Evolutionary conservation across 2,113 vertebrate species (phyloP).

Genomic region (Diglossa brunneiventris): DNA sequence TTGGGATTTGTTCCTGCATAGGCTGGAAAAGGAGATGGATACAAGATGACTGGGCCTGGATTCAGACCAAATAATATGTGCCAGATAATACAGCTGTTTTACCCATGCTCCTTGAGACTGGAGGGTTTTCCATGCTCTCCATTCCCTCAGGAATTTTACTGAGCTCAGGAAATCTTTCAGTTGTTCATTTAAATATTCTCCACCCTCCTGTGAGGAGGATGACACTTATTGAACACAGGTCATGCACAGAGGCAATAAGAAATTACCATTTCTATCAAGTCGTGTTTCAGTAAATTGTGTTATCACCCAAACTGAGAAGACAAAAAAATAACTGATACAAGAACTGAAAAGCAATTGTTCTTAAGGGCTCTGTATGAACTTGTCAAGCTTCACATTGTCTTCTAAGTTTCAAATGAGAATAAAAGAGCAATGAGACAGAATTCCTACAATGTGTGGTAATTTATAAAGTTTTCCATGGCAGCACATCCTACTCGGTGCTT

Average conservation of each 20-base stretch:
- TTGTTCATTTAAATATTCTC: not conserved
- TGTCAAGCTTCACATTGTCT: not conserved
- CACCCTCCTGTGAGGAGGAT: not conserved
- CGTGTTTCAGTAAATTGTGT: not conserved
- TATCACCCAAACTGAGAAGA: not conserved
- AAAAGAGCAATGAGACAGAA: not conserved
- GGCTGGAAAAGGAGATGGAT: not conserved
- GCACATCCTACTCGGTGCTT: not conserved
- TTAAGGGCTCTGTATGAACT: not conserved
- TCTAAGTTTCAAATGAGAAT: not conserved
- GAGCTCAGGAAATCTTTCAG: not conserved
- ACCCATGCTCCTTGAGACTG: not conserved
- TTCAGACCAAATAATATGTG: not conserved
- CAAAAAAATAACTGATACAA: not conserved
- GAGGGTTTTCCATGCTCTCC: not conserved
- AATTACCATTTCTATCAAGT: not conserved
- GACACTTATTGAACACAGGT: not conserved
- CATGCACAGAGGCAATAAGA: not conserved
- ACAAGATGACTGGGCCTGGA: not conserved
- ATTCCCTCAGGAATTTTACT: not conserved
- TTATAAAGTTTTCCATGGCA: not conserved
- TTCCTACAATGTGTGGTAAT: not conserved
- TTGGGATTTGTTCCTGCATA: not conserved
- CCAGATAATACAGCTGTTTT: not conserved
- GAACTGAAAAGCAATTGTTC: not conserved